Percentiles rank a stretch among this genome's conserved stretches.
These are phyloP conservation scores for Characodon lateralis DNA, from an alignment of 2,797 vertebrate genomes.

Conservation along the genomic window DNA sequence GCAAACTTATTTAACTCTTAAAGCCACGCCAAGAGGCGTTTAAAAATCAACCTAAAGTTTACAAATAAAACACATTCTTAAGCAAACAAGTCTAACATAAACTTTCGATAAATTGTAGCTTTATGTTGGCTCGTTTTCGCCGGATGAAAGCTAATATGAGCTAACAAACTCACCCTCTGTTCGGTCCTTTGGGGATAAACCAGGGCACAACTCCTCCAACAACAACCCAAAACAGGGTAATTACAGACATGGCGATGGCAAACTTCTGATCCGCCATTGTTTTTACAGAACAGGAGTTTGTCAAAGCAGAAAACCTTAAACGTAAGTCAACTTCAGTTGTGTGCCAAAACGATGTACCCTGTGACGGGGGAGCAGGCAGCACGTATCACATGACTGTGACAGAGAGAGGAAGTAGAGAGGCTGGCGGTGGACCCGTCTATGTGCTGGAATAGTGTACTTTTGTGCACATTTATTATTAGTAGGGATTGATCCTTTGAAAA, in stretches of 20 bases:
- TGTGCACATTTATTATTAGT: neutral
- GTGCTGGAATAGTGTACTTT: neutral
- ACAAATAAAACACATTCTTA: fast-evolving
- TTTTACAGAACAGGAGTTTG: neutral
- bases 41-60: no score
- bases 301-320: slow-evolving; percentile 24
- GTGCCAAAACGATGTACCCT: neutral
- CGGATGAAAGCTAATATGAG: slow-evolving; percentile 42
- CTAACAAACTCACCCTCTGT: slow-evolving; percentile 89
- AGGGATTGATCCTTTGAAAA: neutral
- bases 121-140: slow-evolving; percentile 2
- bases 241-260: slow-evolving; percentile 86
- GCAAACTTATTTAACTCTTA: neutral
- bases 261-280: slow-evolving; percentile 85
- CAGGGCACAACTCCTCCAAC: slow-evolving; percentile 90
- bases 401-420: slow-evolving; percentile 17
- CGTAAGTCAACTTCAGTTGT: slow-evolving; percentile 17
- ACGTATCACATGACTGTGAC: neutral
- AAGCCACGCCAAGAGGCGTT: neutral
- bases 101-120: neutral
- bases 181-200: slow-evolving; percentile 94
- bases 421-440: neutral
- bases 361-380: neutral
- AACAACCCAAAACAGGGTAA: slow-evolving; percentile 93
- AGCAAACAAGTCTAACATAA: neutral